Percentiles rank a stretch among this genome's conserved stretches.
These are phyloP conservation scores for Steinernema carpocapsae DNA, from an alignment of 2,888 invertebrate species.

Conservation along the genomic window DNA sequence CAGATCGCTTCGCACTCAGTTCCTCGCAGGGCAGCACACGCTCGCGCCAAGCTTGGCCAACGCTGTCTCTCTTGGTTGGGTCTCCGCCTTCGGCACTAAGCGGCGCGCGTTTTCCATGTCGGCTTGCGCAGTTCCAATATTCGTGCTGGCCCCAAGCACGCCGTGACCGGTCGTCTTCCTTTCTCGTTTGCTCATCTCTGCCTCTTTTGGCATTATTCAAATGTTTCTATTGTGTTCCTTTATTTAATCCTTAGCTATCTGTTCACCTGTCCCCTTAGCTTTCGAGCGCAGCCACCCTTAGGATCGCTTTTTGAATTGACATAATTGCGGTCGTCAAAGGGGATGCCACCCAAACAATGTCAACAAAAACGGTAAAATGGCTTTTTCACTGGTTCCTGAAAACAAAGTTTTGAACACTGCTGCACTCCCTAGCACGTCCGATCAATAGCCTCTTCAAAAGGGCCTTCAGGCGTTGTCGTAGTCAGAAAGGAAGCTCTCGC, in stretches of 20 bases:
- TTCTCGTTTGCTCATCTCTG: not conserved
- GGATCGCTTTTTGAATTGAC: no score
- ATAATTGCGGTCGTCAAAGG: no score
- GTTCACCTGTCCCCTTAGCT: no score
- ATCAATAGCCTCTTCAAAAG: not conserved
- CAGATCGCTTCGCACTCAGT: not conserved
- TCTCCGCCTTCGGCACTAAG: conserved; percentile 27
- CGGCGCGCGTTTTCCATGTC: conserved; percentile 26
- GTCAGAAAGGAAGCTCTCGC: not conserved
- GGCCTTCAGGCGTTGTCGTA: not conserved
- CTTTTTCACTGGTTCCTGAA: no score
- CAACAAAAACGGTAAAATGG: no score
- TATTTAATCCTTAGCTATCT: no score
- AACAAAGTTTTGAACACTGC: no score
- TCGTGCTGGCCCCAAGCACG: conserved; percentile 7
- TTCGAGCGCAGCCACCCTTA: no score
- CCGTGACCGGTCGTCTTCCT: not conserved
- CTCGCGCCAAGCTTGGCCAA: conserved; percentile 22
- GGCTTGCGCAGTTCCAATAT: conserved; percentile 7
- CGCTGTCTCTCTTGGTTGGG: not conserved
- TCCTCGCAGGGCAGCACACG: conserved; percentile 14
- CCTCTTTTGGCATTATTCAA: not conserved
- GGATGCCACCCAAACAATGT: no score
- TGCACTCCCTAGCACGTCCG: no score
- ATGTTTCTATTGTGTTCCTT: not conserved